Evolutionary conservation across 2,888 invertebrate genomes (phyloP).

Genomic region (Petrolisthes cinctipes): DNA sequence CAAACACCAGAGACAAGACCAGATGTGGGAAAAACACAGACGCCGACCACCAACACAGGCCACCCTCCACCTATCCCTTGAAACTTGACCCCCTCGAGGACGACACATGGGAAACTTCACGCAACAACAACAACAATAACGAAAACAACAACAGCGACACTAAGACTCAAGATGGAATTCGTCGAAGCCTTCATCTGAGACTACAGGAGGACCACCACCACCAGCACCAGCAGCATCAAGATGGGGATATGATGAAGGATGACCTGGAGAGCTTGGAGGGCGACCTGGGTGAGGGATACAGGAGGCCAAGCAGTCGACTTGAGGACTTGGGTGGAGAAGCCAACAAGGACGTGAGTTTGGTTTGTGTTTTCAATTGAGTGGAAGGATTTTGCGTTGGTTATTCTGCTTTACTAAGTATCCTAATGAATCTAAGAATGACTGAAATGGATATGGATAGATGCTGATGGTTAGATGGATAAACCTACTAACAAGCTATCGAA

Average conservation of each 20-base stretch:
- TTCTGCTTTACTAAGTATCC: not conserved
- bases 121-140: too few relatives aligned
- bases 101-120: not conserved
- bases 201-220: slow-evolving; percentile 33
- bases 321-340: slow-evolving; percentile 10
- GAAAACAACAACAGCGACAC: too few relatives aligned
- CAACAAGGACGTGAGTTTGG: slow-evolving; percentile 19
- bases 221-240: not conserved
- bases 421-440: not conserved
- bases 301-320: slow-evolving; percentile 30
- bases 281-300: slow-evolving; percentile 58
- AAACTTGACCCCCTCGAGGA: not conserved
- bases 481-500: not conserved
- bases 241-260: not conserved
- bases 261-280: slow-evolving; percentile 60
- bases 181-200: slow-evolving; percentile 37
- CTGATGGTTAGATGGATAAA: too few relatives aligned
- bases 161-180: not conserved
- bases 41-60: not conserved
- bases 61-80: not conserved
- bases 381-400: not conserved
- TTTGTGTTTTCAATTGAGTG: not conserved
- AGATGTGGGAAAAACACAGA: slow-evolving; percentile 6
- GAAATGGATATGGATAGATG: too few relatives aligned
- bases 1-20: slow-evolving; percentile 13